Evolutionary conservation across 2,113 vertebrate species (phyloP).

Genomic region (Tragelaphus buxtoni): DNA sequence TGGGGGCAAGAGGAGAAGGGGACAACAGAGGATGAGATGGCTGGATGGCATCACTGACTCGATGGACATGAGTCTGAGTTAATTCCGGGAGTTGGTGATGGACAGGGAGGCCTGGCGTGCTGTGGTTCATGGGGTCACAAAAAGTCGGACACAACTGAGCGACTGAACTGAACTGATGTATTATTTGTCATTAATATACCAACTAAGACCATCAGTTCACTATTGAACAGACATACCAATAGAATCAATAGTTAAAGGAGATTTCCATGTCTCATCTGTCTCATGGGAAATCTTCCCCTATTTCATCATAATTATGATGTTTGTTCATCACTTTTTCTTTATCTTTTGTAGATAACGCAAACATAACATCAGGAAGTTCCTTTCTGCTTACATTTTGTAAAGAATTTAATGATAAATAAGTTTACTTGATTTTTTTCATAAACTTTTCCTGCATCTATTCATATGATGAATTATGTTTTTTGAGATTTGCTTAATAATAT

Average conservation of each 20-base stretch:
- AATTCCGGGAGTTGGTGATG: too few species aligned
- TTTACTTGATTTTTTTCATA: not conserved
- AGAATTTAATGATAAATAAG: constrained; percentile 1
- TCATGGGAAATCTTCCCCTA: not conserved
- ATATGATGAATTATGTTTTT: not conserved
- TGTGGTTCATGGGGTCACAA: rapidly evolving
- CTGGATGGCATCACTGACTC: too few species aligned
- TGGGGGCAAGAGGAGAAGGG: too few species aligned
- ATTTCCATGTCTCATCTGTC: not conserved
- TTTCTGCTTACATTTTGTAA: not conserved
- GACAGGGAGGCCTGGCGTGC: too few species aligned
- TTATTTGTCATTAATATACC: not conserved
- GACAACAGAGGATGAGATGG: too few species aligned
- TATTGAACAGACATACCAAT: not conserved
- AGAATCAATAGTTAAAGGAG: not conserved
- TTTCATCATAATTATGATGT: not conserved
- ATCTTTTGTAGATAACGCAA: not conserved
- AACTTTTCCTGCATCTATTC: not conserved
- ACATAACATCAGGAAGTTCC: not conserved
- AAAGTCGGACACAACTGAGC: rapidly evolving
- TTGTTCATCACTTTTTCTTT: not conserved
- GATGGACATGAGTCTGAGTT: too few species aligned
- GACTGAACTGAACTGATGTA: not conserved
- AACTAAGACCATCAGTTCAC: not conserved
- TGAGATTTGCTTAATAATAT: not conserved